Evolutionary conservation across 2,113 vertebrate genomes (phyloP).

Genomic region (Colistium nudipinnis): DNA sequence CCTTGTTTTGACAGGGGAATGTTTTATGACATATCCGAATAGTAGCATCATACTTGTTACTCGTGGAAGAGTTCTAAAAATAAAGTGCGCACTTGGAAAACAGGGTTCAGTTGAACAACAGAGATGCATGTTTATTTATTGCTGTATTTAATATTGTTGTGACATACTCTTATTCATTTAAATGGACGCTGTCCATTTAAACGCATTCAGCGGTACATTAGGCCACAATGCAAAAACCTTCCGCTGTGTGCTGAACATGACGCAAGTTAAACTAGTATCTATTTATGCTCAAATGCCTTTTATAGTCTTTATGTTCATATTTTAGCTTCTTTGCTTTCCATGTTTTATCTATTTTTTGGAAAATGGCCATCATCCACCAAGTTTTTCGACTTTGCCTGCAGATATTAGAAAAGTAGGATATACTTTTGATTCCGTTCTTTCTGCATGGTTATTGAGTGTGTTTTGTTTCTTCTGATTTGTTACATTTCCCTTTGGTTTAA

Average conservation of each 20-base stretch:
- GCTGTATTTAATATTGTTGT: constrained; percentile 55
- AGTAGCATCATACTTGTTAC: constrained; percentile 20
- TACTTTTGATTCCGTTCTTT: constrained; percentile 51
- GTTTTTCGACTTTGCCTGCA: constrained; percentile 44
- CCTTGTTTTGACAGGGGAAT: neutral
- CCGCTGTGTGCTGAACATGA: constrained; percentile 17
- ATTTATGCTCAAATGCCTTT: constrained; percentile 29
- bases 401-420: constrained; percentile 41
- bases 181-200: constrained; percentile 18
- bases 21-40: constrained; percentile 36
- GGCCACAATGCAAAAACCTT: constrained; percentile 5
- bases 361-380: constrained; percentile 21
- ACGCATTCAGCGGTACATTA: constrained; percentile 7
- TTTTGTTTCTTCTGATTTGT: constrained; percentile 38
- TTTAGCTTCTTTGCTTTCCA: constrained; percentile 35
- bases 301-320: constrained; percentile 18
- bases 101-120: constrained; percentile 52
- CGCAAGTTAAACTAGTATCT: constrained; percentile 12
- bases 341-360: constrained; percentile 27
- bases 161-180: constrained; percentile 35
- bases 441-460: constrained; percentile 65
- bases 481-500: constrained; percentile 41
- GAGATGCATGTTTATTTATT: constrained; percentile 70
- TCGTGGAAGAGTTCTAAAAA: constrained; percentile 9
- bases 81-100: constrained; percentile 50